phyloP scores from a whole-genome alignment of 2,113 vertebrate species.

The Baryphthengus martii region DNA sequence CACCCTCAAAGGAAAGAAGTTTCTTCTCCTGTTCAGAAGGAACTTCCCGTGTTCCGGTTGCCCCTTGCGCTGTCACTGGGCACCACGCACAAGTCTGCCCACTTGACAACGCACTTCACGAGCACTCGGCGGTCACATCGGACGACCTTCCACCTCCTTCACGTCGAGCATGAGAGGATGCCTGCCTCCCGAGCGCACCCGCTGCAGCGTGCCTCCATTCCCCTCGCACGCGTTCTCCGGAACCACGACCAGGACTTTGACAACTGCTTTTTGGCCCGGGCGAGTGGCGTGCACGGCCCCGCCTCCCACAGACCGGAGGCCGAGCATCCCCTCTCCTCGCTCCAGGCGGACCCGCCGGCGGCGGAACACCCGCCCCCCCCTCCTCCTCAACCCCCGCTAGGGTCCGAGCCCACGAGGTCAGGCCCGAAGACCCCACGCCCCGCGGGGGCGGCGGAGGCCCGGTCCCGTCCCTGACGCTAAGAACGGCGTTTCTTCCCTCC shows the following conservation, averaged over 20 bases:
- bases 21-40: not conserved
- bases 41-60: not conserved
- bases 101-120: not conserved
- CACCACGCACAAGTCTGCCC: not conserved
- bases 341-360: not conserved
- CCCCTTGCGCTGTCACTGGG: not conserved
- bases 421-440: not conserved
- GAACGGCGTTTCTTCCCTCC: not conserved
- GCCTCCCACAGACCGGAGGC: not conserved
- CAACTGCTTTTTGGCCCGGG: accelerated
- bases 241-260: accelerated
- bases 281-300: not conserved
- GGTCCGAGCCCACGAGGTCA: too few relatives aligned
- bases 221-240: not conserved
- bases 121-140: not conserved
- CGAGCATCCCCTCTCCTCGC: not conserved
- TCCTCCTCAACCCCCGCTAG: too few relatives aligned
- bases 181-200: not conserved
- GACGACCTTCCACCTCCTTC: accelerated
- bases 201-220: not conserved
- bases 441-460: not conserved
- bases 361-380: constrained; percentile 23
- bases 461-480: not conserved
- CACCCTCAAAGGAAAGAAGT: not conserved
- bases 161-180: not conserved